Conservation (phyloP, 2,113 vertebrate species). For the Furnarius figulus region DNA sequence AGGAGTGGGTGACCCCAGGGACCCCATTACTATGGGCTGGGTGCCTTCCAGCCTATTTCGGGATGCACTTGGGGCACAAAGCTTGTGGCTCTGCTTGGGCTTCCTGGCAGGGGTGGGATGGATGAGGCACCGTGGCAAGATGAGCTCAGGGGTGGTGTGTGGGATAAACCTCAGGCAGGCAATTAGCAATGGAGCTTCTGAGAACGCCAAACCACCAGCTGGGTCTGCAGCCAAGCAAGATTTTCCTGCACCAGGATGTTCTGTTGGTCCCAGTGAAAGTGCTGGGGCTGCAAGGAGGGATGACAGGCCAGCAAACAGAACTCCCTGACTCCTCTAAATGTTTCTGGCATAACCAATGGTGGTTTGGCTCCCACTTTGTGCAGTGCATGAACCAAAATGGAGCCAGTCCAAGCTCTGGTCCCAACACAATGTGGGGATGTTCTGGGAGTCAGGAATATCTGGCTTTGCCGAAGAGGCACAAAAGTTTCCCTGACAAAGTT, state of each 20-base stretch:
- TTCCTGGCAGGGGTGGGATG: neutral
- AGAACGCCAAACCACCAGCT: neutral
- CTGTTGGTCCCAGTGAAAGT: neutral
- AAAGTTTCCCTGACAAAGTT: neutral
- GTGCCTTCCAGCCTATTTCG: fast-evolving
- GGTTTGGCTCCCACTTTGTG: neutral
- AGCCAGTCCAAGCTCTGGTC: neutral
- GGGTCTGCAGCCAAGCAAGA: neutral
- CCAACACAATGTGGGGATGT: neutral
- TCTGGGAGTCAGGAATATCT: neutral
- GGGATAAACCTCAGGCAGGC: neutral
- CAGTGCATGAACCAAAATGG: neutral
- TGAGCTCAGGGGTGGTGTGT: fast-evolving
- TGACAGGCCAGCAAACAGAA: neutral
- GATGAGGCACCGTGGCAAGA: neutral
- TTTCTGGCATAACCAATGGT: neutral
- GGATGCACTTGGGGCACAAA: neutral
- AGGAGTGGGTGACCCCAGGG: fast-evolving
- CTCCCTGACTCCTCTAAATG: neutral
- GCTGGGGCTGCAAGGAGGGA: neutral
- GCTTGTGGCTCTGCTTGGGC: neutral
- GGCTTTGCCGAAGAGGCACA: neutral
- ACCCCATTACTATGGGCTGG: fast-evolving
- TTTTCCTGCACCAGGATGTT: neutral
- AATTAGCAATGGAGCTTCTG: fast-evolving